A percentile compares a stretch with the other conserved stretches of the same genome.
These are phyloP conservation scores for Scrobipalpa atriplicella DNA, from an alignment of 2,888 invertebrate genomes.

Conservation along the genomic window DNA sequence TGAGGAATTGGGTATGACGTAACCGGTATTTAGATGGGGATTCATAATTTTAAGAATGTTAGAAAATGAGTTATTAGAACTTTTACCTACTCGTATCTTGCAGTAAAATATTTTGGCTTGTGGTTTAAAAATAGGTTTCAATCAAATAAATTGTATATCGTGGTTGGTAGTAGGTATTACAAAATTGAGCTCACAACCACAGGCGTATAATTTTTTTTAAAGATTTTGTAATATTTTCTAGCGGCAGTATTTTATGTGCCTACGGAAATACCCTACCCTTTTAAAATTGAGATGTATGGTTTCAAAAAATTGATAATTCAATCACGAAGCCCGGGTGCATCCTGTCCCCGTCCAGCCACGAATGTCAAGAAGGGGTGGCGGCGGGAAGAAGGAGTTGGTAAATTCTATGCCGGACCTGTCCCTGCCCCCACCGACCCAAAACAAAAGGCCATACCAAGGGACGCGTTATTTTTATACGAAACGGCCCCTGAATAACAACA, in stretches of 20 bases:
- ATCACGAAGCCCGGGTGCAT: conserved; percentile 77
- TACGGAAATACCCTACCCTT: neutral
- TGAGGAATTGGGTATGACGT: conserved; percentile 3
- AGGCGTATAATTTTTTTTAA: too few relatives aligned
- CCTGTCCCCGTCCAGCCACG: conserved; percentile 73
- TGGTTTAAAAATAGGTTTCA: too few relatives aligned
- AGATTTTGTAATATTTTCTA: too few relatives aligned
- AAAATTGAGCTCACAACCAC: too few relatives aligned
- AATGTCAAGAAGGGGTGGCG: conserved; percentile 75
- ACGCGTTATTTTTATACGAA: conserved; percentile 77
- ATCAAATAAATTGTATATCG: too few relatives aligned
- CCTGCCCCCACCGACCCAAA: conserved; percentile 59
- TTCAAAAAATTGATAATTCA: conserved; percentile 60
- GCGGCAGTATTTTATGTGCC: neutral
- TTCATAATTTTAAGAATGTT: neutral
- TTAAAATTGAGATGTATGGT: neutral
- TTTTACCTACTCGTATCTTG: too few relatives aligned
- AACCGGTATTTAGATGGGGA: conserved; percentile 10
- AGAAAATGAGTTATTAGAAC: neutral
- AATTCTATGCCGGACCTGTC: conserved; percentile 53
- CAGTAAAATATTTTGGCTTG: too few relatives aligned
- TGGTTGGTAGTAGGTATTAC: too few relatives aligned
- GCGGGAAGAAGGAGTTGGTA: conserved; percentile 62
- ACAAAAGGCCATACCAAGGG: conserved; percentile 75
- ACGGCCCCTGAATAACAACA: conserved; percentile 76